These are phyloP conservation scores for Zapus hudsonius DNA, from an alignment of 2,113 vertebrate species.

Conservation along the genomic window DNA sequence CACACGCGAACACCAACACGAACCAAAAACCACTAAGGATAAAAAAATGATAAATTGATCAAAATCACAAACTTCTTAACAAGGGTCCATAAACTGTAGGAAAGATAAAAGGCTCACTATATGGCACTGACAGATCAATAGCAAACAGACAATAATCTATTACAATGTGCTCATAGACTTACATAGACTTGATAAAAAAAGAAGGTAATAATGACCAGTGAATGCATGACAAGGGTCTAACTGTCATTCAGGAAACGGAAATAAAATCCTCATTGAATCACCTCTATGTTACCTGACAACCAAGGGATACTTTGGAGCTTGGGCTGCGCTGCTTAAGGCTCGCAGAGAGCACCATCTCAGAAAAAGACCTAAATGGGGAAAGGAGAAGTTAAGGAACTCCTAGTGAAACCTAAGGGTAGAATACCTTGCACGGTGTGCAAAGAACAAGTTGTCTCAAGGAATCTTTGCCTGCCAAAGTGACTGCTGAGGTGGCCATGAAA, in stretches of 20 bases:
- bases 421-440: not conserved
- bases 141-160: not conserved
- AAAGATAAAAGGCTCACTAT: not conserved
- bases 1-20: too few species aligned
- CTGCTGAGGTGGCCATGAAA: too few species aligned
- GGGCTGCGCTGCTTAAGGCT: too few species aligned
- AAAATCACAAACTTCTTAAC: conserved; percentile 11
- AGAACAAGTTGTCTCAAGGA: too few species aligned
- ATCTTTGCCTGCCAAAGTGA: too few species aligned
- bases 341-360: not conserved
- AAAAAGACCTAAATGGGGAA: not conserved
- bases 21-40: not conserved
- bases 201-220: not conserved
- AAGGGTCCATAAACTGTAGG: not conserved
- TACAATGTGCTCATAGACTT: not conserved
- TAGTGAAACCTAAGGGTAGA: not conserved
- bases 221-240: not conserved
- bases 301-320: too few species aligned
- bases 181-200: not conserved
- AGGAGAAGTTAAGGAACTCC: not conserved
- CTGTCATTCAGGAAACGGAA: not conserved
- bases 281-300: not conserved
- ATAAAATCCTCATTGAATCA: not conserved
- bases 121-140: not conserved
- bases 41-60: not conserved